These are phyloP conservation scores for Pangasianodon gigas DNA, from an alignment of 2,113 vertebrate species.

Conservation along the genomic window DNA sequence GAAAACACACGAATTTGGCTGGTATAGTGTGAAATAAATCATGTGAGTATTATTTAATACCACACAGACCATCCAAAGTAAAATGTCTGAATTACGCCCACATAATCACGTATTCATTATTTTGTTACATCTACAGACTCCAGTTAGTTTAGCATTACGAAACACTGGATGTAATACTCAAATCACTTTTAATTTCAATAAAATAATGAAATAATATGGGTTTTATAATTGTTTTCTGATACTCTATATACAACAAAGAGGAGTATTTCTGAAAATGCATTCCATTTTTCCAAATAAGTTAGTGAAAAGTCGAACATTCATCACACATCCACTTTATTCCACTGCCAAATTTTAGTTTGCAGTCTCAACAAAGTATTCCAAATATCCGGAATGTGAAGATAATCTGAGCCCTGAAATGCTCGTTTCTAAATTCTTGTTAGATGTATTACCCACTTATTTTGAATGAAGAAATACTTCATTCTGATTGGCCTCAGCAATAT, in stretches of 20 bases:
- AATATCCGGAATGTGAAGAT: not conserved
- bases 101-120: not conserved
- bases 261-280: not conserved
- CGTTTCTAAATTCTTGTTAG: not conserved
- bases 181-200: not conserved
- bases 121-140: not conserved
- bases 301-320: not conserved
- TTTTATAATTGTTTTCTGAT: not conserved
- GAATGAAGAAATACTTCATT: not conserved
- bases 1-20: not conserved
- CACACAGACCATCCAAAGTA: not conserved
- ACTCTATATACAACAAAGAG: not conserved
- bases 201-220: not conserved
- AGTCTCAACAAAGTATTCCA: not conserved
- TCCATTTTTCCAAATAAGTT: not conserved
- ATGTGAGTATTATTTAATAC: not conserved
- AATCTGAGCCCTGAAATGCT: not conserved
- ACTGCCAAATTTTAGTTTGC: not conserved
- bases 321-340: not conserved
- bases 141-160: not conserved
- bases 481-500: not conserved
- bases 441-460: not conserved
- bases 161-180: not conserved
- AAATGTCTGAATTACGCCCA: not conserved
- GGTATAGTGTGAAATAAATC: not conserved